Percentiles rank a stretch among this genome's conserved stretches.
Evolutionary conservation across 2,797 vertebrate genomes (phyloP).

Genomic region (Brotogeris chrysoptera): DNA sequence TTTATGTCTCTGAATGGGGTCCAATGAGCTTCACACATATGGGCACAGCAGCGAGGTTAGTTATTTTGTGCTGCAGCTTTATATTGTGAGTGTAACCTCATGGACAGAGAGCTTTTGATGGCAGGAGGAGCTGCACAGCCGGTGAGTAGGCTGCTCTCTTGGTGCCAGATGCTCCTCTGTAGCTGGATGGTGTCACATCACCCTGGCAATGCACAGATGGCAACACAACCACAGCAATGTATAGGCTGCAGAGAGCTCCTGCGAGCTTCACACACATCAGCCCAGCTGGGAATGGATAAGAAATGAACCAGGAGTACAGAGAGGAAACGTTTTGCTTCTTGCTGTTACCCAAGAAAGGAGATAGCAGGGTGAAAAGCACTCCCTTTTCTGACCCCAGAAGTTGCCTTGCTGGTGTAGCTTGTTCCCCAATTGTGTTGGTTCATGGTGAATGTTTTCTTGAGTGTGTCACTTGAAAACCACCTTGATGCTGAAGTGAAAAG

Average conservation of each 20-base stretch:
- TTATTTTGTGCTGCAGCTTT: not conserved
- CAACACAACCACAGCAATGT: not conserved
- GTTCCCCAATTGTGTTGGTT: not conserved
- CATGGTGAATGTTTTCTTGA: not conserved
- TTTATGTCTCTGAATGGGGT: not conserved
- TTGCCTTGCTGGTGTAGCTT: not conserved
- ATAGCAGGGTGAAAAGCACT: not conserved
- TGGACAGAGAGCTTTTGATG: not conserved
- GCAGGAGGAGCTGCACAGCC: not conserved
- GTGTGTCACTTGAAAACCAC: not conserved
- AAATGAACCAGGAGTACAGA: not conserved
- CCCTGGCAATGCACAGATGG: fast-evolving
- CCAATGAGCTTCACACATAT: not conserved
- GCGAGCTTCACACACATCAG: fast-evolving
- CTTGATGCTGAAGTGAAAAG: not conserved
- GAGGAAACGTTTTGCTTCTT: not conserved
- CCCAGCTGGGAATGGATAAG: not conserved
- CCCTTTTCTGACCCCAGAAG: not conserved
- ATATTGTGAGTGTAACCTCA: fast-evolving
- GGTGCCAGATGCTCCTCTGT: not conserved
- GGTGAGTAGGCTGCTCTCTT: not conserved
- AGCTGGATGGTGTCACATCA: not conserved
- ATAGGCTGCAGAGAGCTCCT: not conserved
- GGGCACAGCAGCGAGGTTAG: not conserved
- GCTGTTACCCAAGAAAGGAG: not conserved